Evolutionary conservation across 2,113 vertebrate species (phyloP).

Genomic region (Columba livia): DNA sequence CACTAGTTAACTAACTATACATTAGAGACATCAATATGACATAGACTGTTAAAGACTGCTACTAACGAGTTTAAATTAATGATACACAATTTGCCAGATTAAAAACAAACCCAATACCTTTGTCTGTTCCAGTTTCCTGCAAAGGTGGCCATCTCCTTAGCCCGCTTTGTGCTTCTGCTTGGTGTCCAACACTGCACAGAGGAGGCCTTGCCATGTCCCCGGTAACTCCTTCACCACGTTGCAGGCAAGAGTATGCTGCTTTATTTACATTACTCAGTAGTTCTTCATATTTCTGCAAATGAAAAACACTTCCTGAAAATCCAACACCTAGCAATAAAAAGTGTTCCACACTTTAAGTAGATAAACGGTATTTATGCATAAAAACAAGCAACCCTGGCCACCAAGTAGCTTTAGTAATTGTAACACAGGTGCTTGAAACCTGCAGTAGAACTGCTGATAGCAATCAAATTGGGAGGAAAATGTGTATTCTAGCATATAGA

Average conservation of each 20-base stretch:
- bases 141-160: neutral
- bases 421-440: neutral
- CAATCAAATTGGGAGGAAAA: fast-evolving
- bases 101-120: slow-evolving; percentile 48
- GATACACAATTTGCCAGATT: neutral
- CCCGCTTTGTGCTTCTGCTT: neutral
- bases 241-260: neutral
- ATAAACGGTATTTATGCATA: neutral
- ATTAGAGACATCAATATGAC: neutral
- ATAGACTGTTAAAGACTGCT: neutral
- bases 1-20: neutral
- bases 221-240: neutral
- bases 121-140: slow-evolving; percentile 14
- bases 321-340: neutral
- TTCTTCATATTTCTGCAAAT: slow-evolving; percentile 49
- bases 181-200: neutral
- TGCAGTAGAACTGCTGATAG: neutral
- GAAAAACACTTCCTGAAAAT: neutral
- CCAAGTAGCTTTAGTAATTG: neutral
- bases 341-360: neutral
- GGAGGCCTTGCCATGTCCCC: neutral
- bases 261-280: neutral
- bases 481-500: fast-evolving
- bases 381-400: neutral
- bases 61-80: neutral